Percentiles rank a stretch among this genome's conserved stretches.
Evolutionary conservation across 2,797 vertebrate genomes (phyloP).

Genomic region (Sternarchorhynchus goeldii): DNA sequence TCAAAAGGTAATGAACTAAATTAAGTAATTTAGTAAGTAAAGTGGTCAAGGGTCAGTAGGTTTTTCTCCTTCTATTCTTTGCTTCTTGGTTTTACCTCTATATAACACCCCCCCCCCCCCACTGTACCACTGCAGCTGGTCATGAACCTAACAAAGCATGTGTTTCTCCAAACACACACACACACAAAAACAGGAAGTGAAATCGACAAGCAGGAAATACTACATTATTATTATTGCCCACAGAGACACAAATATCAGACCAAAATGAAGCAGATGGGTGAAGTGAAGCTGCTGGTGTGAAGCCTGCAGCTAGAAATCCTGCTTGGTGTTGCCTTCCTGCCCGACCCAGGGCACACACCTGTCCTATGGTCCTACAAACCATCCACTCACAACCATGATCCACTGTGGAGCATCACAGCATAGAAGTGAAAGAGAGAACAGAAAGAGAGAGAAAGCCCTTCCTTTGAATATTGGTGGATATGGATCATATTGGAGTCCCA

Average conservation of each 20-base stretch:
- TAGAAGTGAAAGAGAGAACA: too few species aligned
- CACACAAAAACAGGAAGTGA: constrained; percentile 82
- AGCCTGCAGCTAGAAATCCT: constrained; percentile 25
- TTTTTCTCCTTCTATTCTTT: too few species aligned
- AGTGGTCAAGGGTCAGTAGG: too few species aligned
- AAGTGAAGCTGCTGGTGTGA: constrained; percentile 11
- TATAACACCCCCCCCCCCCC: not conserved
- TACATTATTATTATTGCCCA: constrained; percentile 68
- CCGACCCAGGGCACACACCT: not conserved
- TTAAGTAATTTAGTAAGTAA: too few species aligned
- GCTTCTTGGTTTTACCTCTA: too few species aligned
- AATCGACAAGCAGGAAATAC: constrained; percentile 85
- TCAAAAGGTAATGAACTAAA: too few species aligned
- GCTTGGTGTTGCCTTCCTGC: constrained; percentile 9
- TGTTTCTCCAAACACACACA: constrained; percentile 68
- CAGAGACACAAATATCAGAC: constrained; percentile 62
- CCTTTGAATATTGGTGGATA: too few species aligned
- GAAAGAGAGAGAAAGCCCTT: too few species aligned
- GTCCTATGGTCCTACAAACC: too few species aligned
- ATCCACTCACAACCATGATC: too few species aligned
- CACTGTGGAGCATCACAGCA: too few species aligned
- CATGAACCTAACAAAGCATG: constrained; percentile 67
- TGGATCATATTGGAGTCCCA: too few species aligned
- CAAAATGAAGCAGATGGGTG: constrained; percentile 59
- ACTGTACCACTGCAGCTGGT: constrained; percentile 61